phyloP scores from a whole-genome alignment of 2,888 invertebrate genomes.

The Gymnocheta viridis region DNA sequence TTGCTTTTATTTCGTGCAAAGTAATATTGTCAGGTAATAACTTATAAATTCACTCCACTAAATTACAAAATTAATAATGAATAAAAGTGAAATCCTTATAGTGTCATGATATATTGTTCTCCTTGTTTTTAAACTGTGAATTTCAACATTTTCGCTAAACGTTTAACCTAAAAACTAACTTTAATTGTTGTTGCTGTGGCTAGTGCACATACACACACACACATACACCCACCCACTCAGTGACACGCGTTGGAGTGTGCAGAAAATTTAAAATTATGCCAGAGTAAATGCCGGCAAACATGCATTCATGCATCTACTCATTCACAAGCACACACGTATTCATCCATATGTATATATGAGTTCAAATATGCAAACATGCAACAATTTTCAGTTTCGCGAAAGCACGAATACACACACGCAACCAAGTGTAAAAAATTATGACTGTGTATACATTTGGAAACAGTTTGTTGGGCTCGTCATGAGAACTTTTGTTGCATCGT shows the following conservation, averaged over 20 bases:
- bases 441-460: not conserved
- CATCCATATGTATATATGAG: not conserved
- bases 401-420: not conserved
- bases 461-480: not conserved
- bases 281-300: not conserved
- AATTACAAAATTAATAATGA: constrained; percentile 47
- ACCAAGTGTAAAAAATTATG: not conserved
- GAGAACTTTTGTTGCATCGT: constrained; percentile 42
- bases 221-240: not conserved
- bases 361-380: constrained; percentile 1
- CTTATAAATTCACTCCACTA: constrained; percentile 28
- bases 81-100: constrained; percentile 33
- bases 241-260: not conserved
- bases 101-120: not conserved
- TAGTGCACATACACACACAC: not conserved
- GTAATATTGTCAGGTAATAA: constrained; percentile 41
- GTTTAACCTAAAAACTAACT: constrained; percentile 29
- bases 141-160: constrained; percentile 3
- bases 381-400: constrained; percentile 25
- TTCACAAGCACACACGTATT: not conserved
- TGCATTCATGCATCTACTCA: not conserved
- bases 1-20: not conserved
- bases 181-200: constrained; percentile 21
- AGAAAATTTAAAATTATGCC: constrained; percentile 23
- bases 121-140: not conserved